Evolutionary conservation across 1,140 invertebrate genomes (phyloP), one percentile per base, ranked within the genome.

Genomic region (Drosophila littoralis): DNA sequence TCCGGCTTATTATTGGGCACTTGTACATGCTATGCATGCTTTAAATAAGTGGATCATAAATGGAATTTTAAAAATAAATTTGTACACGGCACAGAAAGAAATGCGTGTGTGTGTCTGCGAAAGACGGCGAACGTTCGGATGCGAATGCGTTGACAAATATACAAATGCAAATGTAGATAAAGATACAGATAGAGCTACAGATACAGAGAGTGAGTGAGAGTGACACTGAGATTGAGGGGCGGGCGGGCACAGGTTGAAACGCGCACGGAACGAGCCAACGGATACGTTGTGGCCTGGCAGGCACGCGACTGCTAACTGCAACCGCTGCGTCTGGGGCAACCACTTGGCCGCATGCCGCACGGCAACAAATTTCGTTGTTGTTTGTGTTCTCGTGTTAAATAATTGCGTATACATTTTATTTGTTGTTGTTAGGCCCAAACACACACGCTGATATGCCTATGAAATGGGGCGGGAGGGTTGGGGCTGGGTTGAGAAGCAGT

Each of bases 331-430:
- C 60, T 10, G 67, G 58, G 57, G 40, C 59, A 86, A 88, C 79
- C 83, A 88, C 83, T 88, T 83, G 15, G 43, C 54, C 59, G 51
- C 58, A 54, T 40, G 42, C 33, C 50, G 22, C 61, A 42, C 57
- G 48, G 52, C 66, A 22, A 13, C 58, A 32, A n/a, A 42, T 22
- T 40, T 57, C 54, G 51, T 52, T 75, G 63, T 58, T 70, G 45
- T 77, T 79, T 82, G 76, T 70, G 51, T 79, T 86, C 75, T 88
- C 66, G 51, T 86, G 84, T 86, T 86, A 82, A 86, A 86, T 88
- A 86, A 88, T 83, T 86, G 83, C 83, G 83, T 86, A 88, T 65
- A 79, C 48, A 75, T 70, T 79, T 86, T 88, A 88, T 86, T 88
- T 82, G 79, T 79, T 69, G 59, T 70, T 54, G 52, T 54, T 70